phyloP scores from a whole-genome alignment of 2,888 invertebrate species.

The Epinotia nisella region DNA sequence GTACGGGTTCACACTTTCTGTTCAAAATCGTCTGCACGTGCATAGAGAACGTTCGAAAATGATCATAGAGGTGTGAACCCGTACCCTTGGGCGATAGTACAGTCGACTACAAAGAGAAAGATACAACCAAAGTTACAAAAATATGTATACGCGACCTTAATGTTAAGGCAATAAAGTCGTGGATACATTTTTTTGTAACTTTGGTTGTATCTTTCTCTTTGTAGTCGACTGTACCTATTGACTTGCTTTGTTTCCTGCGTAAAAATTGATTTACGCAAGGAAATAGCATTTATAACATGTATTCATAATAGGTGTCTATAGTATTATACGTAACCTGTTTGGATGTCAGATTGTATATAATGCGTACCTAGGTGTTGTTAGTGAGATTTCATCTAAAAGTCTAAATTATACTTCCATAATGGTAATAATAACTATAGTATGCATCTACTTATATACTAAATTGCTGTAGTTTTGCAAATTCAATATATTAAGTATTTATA shows the following conservation, averaged over 20 bases:
- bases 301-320: constrained; percentile 6
- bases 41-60: too few species aligned
- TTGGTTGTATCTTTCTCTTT: too few species aligned
- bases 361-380: constrained; percentile 19
- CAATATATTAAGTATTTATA: constrained; percentile 54
- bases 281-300: not conserved
- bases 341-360: constrained; percentile 12
- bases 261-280: not conserved
- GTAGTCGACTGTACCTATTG: too few species aligned
- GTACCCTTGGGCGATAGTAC: too few species aligned
- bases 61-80: too few species aligned
- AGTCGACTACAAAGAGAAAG: too few species aligned
- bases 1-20: too few species aligned
- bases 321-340: not conserved
- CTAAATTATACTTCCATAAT: constrained; percentile 25
- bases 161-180: too few species aligned
- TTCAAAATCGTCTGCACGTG: too few species aligned
- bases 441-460: constrained; percentile 21
- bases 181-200: too few species aligned
- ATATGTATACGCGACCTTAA: too few species aligned
- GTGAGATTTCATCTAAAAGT: constrained; percentile 13
- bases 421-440: constrained; percentile 16
- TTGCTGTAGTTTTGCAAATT: constrained; percentile 48
- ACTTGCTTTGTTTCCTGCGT: not conserved
- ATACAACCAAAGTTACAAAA: too few species aligned